Conservation (phyloP, 2,888 invertebrate genomes). For the Caenorhabditis macrosperma region DNA sequence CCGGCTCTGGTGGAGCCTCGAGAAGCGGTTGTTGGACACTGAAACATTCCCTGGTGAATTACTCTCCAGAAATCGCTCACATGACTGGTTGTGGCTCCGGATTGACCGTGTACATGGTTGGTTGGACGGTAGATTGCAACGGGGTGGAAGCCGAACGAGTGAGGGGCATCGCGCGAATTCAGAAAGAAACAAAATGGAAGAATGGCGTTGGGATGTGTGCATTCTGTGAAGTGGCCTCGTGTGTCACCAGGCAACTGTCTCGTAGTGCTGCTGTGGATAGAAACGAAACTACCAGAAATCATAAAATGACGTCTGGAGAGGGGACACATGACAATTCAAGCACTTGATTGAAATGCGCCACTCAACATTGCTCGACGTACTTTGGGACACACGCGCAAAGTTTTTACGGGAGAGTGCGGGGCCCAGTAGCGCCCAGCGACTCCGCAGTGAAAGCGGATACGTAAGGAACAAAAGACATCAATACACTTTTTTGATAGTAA, state of each 20-base stretch:
- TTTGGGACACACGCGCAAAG: too few species aligned
- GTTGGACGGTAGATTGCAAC: background rate
- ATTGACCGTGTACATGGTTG: background rate
- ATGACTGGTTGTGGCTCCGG: background rate
- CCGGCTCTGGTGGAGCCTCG: background rate
- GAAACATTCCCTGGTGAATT: background rate
- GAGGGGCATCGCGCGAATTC: background rate
- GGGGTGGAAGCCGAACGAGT: background rate
- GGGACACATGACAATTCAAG: too few species aligned
- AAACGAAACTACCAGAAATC: background rate
- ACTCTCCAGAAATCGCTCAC: background rate
- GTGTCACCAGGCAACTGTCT: constrained; percentile 1
- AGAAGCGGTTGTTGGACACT: background rate
- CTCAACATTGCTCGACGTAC: too few species aligned
- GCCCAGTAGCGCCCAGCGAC: too few species aligned
- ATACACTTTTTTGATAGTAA: too few species aligned
- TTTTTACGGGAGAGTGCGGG: too few species aligned
- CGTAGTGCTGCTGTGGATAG: background rate
- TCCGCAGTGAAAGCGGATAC: too few species aligned
- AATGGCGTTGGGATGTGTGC: background rate
- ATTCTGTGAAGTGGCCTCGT: background rate
- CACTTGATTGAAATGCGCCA: too few species aligned
- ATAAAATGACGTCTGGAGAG: too few species aligned
- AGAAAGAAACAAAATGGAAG: background rate
- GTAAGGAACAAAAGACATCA: too few species aligned